These are phyloP conservation scores for Chymomyza amoena DNA, from an alignment of 2,888 invertebrate species.

Conservation along the genomic window DNA sequence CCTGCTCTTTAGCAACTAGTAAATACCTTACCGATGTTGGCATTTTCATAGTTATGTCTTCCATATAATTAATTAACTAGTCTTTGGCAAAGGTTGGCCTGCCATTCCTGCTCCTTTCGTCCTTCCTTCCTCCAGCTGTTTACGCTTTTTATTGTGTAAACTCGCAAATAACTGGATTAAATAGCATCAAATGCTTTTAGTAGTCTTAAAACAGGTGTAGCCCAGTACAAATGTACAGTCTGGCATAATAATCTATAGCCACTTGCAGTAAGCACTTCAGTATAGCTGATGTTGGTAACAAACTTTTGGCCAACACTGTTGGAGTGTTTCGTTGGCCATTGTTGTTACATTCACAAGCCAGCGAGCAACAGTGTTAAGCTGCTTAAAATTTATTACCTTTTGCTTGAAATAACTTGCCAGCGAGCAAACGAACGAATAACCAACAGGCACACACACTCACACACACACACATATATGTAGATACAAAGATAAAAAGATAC, in stretches of 20 bases:
- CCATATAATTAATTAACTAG: conserved; percentile 63
- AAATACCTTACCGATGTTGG: background rate
- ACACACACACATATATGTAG: background rate
- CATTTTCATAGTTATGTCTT: background rate
- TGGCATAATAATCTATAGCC: conserved; percentile 27
- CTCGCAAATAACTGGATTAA: conserved; percentile 72
- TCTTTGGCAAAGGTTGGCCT: conserved; percentile 40
- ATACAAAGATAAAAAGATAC: background rate
- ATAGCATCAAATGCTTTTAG: conserved; percentile 70
- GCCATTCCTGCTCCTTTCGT: conserved; percentile 17
- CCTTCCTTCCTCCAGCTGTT: conserved; percentile 26
- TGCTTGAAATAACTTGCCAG: conserved; percentile 71
- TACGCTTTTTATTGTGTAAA: conserved; percentile 69
- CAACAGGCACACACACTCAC: conserved; percentile 41
- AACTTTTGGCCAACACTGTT: conserved; percentile 45
- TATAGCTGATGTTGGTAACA: conserved; percentile 26
- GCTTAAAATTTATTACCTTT: conserved; percentile 75
- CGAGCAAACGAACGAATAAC: background rate
- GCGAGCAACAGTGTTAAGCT: conserved; percentile 72
- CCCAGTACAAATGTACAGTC: conserved; percentile 28
- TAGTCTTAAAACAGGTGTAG: conserved; percentile 67
- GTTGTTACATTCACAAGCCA: conserved; percentile 60
- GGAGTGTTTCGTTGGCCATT: conserved; percentile 9
- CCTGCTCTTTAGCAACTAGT: background rate
- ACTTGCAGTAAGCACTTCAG: conserved; percentile 15